Evolutionary conservation across 2,113 vertebrate genomes (phyloP).

Genomic region (Colinus virginianus): DNA sequence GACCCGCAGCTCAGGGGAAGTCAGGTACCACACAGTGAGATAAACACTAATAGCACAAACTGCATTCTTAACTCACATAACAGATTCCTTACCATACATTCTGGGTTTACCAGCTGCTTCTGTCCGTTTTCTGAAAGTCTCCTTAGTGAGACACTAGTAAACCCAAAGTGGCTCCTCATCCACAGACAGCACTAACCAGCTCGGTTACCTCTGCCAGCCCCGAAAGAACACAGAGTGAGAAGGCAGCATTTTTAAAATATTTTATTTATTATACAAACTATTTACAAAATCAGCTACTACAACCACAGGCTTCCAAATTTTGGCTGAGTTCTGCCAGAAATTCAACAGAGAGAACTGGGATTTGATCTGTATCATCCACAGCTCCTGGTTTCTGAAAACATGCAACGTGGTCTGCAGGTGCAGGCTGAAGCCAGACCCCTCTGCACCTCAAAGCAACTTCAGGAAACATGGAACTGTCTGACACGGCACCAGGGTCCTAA

Average conservation of each 20-base stretch:
- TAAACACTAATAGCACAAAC: background rate
- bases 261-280: constrained; percentile 84
- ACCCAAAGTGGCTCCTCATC: background rate
- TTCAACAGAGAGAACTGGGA: constrained; percentile 35
- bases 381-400: constrained; percentile 64
- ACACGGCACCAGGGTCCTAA: constrained; percentile 9
- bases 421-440: constrained; percentile 11
- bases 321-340: constrained; percentile 60
- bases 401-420: background rate
- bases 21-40: background rate
- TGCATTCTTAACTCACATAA: background rate
- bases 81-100: background rate
- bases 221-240: background rate
- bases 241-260: constrained; percentile 65
- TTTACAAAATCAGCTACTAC: constrained; percentile 78
- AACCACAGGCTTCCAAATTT: constrained; percentile 59
- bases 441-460: constrained; percentile 22
- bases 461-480: constrained; percentile 7
- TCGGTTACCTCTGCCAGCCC: background rate
- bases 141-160: background rate
- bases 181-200: background rate
- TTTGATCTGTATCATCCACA: constrained; percentile 51
- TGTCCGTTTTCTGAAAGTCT: background rate
- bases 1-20: background rate
- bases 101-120: background rate